Evolutionary conservation across 2,797 vertebrate genomes (phyloP).

Genomic region (Anabacerthia variegaticeps): DNA sequence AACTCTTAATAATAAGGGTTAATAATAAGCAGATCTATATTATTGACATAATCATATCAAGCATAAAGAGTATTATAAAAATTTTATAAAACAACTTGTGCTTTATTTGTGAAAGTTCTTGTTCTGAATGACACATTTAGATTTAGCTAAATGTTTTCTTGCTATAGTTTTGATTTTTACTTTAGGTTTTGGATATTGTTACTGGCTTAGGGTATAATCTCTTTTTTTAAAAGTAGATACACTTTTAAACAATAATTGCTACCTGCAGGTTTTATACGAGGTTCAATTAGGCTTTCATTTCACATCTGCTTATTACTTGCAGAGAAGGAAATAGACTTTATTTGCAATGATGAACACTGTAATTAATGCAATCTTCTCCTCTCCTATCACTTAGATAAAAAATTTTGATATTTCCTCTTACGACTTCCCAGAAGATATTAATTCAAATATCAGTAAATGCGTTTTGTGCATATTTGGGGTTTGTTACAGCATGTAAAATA

Average conservation of each 20-base stretch:
- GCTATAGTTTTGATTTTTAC: conserved; percentile 45
- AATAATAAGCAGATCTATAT: conserved; percentile 73
- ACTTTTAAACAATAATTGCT: conserved; percentile 80
- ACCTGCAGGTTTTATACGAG: conserved; percentile 84
- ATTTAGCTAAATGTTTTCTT: conserved; percentile 63
- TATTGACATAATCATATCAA: conserved; percentile 71
- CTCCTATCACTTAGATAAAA: background rate
- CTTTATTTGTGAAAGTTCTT: conserved; percentile 73
- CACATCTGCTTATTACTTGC: conserved; percentile 63
- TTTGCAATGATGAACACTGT: conserved; percentile 53
- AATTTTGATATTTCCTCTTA: conserved; percentile 41
- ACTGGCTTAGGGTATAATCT: conserved; percentile 67
- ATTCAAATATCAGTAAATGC: conserved; percentile 2
- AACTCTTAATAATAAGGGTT: conserved; percentile 74
- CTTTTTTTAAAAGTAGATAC: conserved; percentile 66
- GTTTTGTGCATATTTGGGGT: background rate
- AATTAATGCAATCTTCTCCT: conserved; percentile 49
- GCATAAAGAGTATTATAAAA: conserved; percentile 75
- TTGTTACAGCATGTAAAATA: conserved; percentile 30
- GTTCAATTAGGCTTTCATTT: conserved; percentile 84
- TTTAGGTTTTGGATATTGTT: conserved; percentile 67
- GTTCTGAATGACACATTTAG: conserved; percentile 69
- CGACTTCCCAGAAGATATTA: background rate
- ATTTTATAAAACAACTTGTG: conserved; percentile 79
- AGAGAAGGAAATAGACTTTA: conserved; percentile 48